Evolutionary conservation across 2,888 invertebrate species (phyloP), one percentile per base, ranked within the genome.

Genomic region (Lithophane ornitopus): DNA sequence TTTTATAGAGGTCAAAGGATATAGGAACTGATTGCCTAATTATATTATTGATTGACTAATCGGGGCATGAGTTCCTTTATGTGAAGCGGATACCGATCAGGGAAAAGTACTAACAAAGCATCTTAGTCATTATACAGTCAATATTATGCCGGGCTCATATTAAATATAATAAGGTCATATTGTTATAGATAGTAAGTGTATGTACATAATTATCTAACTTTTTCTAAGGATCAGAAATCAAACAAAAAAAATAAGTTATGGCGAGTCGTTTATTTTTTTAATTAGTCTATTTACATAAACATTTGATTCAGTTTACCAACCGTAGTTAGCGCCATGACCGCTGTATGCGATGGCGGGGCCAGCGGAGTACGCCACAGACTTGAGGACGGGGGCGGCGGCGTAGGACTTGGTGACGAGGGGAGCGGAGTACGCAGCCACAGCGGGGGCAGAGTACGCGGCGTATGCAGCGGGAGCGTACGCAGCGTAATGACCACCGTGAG

Each of bases 261-360:
- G 88, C 90, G 88, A 87, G 80, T 91, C 91, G 86, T 93, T 91
- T 91, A 87, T 86, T 92, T 77, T 49, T 86, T 88, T 78, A 87
- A 89, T 89, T 91, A 74, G 82, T 91, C 86, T 94, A 94, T 93
- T 91, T 91, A 93, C 91, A 94, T 85, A 80, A 84, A 85, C 74
- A 85, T 81, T 82, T 80, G 90, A 92, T 92, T 91, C 92, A 92
- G 93, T 93, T 97, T 97, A 98, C 97, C 97, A 98, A 87, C 96
- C 97, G 92, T 97, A 97, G 90, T 97, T 97, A 84, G 97, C 97
- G 85, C 97, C 97, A 84, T 97, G 96, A 81, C 97, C 97, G 89
- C 97, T 96, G 96, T 97, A 98, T 83, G 97, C 94, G 89, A 97
- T 95, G 92, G 97, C 97, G 85, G 97, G 97, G 66, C 97, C 97